Evolutionary conservation across 2,888 invertebrate species (phyloP).

Genomic region (Tuta absoluta): DNA sequence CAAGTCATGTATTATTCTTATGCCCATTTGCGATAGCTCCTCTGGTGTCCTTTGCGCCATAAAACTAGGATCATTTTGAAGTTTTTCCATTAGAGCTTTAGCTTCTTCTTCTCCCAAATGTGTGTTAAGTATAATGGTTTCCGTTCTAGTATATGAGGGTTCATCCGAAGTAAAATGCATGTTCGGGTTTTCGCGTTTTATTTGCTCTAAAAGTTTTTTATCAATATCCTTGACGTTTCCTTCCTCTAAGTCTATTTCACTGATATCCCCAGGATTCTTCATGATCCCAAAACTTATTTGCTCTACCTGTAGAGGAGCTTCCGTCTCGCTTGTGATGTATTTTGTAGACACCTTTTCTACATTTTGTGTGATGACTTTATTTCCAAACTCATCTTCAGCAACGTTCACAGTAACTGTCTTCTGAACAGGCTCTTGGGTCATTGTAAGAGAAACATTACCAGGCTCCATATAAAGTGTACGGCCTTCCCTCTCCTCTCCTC

Average conservation of each 20-base stretch:
- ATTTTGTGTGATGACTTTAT: constrained; percentile 75
- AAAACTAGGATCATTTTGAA: constrained; percentile 73
- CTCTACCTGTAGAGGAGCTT: constrained; percentile 75
- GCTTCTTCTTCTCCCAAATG: constrained; percentile 75
- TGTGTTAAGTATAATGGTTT: constrained; percentile 79
- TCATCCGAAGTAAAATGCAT: constrained; percentile 74
- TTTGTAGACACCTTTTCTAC: constrained; percentile 71
- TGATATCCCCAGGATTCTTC: constrained; percentile 62
- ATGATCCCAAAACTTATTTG: constrained; percentile 74
- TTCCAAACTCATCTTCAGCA: constrained; percentile 74
- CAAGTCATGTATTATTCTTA: constrained; percentile 67
- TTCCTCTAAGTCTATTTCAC: constrained; percentile 68
- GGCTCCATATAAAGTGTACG: constrained; percentile 75
- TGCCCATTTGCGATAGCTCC: constrained; percentile 70
- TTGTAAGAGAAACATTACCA: constrained; percentile 67
- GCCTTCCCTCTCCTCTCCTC: constrained; percentile 62
- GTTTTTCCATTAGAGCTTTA: constrained; percentile 69
- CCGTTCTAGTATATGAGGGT: constrained; percentile 72
- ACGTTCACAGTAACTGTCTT: constrained; percentile 77
- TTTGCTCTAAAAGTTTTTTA: constrained; percentile 67
- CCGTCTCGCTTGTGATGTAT: constrained; percentile 65
- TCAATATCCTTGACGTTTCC: constrained; percentile 72
- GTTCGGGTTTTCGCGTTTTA: constrained; percentile 72
- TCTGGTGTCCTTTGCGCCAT: constrained; percentile 73
- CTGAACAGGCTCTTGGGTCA: constrained; percentile 75